Conservation (phyloP, 1,140 invertebrate genomes). For the Orius insidiosus region DNA sequence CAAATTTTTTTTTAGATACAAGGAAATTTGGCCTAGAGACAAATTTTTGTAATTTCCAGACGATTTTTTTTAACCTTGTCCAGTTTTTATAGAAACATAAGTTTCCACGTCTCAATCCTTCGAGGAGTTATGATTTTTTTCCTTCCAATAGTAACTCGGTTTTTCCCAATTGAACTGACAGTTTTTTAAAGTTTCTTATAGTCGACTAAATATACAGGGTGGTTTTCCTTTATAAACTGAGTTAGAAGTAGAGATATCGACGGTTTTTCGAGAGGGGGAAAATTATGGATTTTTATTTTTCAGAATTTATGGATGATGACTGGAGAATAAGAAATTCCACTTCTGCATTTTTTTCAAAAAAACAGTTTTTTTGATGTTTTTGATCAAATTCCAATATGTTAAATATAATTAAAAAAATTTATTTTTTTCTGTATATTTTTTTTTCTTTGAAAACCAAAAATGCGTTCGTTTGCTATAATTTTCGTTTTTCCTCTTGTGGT, state of each 20-base stretch:
- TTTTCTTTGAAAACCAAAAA: not conserved
- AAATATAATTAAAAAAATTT: not conserved
- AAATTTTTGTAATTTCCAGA: not conserved
- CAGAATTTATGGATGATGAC: slow-evolving; percentile 24
- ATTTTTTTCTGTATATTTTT: not conserved
- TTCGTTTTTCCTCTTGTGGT: too few species aligned
- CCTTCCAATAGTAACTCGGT: too few species aligned
- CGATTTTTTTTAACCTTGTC: not conserved
- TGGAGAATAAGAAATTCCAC: slow-evolving; percentile 17
- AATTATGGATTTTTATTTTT: slow-evolving; percentile 15
- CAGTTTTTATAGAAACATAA: too few species aligned
- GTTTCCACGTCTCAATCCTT: not conserved
- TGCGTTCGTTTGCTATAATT: too few species aligned
- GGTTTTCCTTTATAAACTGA: too few species aligned
- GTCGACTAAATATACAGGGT: too few species aligned
- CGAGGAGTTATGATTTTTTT: too few species aligned
- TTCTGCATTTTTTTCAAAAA: not conserved
- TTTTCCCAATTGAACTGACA: too few species aligned
- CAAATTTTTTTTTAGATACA: slow-evolving; percentile 1
- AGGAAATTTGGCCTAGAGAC: not conserved
- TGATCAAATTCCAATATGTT: not conserved
- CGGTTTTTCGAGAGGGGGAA: too few species aligned
- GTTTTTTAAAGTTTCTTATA: too few species aligned
- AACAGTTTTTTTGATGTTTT: not conserved
- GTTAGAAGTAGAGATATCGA: too few species aligned